Conservation (phyloP, 2,888 invertebrate species). For the Megaustenia siamemsis region DNA sequence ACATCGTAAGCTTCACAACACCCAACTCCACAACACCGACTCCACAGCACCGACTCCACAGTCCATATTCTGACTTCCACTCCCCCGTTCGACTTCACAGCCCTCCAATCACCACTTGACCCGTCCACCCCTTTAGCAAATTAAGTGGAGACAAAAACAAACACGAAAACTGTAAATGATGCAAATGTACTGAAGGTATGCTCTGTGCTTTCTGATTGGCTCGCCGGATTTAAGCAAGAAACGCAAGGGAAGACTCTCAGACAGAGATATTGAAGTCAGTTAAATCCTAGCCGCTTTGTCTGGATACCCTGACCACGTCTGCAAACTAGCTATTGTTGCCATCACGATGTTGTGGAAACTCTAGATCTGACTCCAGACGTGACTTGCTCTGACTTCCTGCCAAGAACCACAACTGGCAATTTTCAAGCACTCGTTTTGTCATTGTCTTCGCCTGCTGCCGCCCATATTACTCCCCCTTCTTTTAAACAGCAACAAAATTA, state of each 20-base stretch:
- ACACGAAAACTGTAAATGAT: too few species aligned
- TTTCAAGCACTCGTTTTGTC: not conserved
- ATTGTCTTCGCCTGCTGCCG: constrained; percentile 4
- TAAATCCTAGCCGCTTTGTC: not conserved
- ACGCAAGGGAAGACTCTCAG: too few species aligned
- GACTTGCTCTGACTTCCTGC: constrained; percentile 32
- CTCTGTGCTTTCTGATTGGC: not conserved
- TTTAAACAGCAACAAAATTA: constrained; percentile 23
- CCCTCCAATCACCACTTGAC: too few species aligned
- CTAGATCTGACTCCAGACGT: constrained; percentile 27
- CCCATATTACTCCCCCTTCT: constrained; percentile 11
- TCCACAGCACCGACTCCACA: too few species aligned
- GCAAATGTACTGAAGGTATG: not conserved
- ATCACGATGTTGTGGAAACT: constrained; percentile 41
- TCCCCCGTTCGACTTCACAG: too few species aligned
- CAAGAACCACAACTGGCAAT: constrained; percentile 31
- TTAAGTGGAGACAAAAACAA: too few species aligned
- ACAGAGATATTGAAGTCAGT: not conserved
- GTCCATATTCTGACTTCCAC: too few species aligned
- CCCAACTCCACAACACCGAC: too few species aligned
- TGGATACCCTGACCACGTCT: not conserved
- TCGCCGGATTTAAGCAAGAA: not conserved
- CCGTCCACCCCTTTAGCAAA: too few species aligned
- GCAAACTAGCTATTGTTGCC: constrained; percentile 36
- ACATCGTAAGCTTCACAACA: too few species aligned